phyloP scores from a whole-genome alignment of 2,888 invertebrate species.

The Phoenoteleia sp. region DNA sequence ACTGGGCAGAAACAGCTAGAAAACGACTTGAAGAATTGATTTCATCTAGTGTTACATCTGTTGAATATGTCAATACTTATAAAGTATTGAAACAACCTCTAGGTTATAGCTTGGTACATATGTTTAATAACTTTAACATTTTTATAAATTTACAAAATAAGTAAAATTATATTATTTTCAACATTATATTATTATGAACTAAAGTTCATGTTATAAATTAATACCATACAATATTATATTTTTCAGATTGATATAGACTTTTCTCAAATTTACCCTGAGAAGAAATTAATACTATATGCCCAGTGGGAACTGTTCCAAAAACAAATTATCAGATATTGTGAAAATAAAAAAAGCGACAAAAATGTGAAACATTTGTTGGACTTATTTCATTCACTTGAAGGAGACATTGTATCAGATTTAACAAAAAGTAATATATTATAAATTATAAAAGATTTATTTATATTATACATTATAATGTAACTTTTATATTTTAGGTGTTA shows the following conservation, averaged over 20 bases:
- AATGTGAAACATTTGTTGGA: conserved; percentile 13
- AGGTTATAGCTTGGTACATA: conserved; percentile 31
- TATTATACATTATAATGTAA: neutral
- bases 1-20: conserved; percentile 60
- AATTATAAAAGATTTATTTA: neutral
- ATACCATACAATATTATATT: neutral
- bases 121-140: neutral
- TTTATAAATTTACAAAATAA: neutral
- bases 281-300: conserved; percentile 5
- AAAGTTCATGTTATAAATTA: too few relatives aligned
- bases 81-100: conserved; percentile 50
- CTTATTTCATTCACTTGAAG: too few relatives aligned
- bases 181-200: too few relatives aligned
- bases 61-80: conserved; percentile 43
- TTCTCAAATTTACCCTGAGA: conserved; percentile 11
- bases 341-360: conserved; percentile 1
- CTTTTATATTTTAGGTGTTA: neutral
- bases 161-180: neutral
- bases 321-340: neutral
- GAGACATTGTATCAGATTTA: neutral
- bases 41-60: conserved; percentile 22
- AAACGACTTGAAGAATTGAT: conserved; percentile 39
- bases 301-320: conserved; percentile 10
- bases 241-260: conserved; percentile 51
- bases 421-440: neutral